phyloP scores from a whole-genome alignment of 2,113 vertebrate genomes.

The Platichthys stellatus region DNA sequence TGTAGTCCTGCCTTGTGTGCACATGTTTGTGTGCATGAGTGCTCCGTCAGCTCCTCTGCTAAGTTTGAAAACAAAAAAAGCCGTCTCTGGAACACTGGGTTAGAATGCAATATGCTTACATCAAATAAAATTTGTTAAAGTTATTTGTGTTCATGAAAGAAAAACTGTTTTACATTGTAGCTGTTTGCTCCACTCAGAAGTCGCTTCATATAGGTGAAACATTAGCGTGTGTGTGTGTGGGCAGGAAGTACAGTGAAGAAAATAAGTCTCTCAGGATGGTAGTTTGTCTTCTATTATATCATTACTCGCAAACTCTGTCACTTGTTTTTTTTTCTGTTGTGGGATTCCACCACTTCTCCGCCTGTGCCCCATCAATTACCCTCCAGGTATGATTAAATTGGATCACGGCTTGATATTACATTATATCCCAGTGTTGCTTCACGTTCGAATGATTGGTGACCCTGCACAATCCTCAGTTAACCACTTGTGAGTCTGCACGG shows the following conservation, averaged over 20 bases:
- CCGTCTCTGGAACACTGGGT: constrained; percentile 20
- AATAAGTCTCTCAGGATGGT: neutral
- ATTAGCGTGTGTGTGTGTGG: constrained; percentile 14
- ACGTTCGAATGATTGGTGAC: constrained; percentile 53
- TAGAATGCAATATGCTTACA: constrained; percentile 15
- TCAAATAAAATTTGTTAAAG: constrained; percentile 16
- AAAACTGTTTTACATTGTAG: too few species aligned
- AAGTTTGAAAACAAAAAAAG: constrained; percentile 14
- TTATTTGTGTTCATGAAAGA: neutral
- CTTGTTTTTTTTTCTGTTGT: constrained; percentile 36
- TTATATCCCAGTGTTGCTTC: constrained; percentile 42
- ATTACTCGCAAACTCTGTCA: constrained; percentile 26
- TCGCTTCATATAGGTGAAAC: neutral
- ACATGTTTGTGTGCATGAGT: neutral
- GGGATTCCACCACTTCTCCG: constrained; percentile 29
- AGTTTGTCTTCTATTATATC: constrained; percentile 2
- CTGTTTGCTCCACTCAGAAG: neutral
- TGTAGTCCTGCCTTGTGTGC: constrained; percentile 31
- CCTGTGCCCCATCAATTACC: constrained; percentile 41
- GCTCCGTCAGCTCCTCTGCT: neutral
- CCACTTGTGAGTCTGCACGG: constrained; percentile 51
- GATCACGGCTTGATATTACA: constrained; percentile 50
- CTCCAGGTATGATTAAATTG: constrained; percentile 55
- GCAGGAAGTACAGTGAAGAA: constrained; percentile 13
- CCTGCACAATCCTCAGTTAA: constrained; percentile 38